phyloP scores from a whole-genome alignment of 2,888 invertebrate genomes.

The Sepiola atlantica region DNA sequence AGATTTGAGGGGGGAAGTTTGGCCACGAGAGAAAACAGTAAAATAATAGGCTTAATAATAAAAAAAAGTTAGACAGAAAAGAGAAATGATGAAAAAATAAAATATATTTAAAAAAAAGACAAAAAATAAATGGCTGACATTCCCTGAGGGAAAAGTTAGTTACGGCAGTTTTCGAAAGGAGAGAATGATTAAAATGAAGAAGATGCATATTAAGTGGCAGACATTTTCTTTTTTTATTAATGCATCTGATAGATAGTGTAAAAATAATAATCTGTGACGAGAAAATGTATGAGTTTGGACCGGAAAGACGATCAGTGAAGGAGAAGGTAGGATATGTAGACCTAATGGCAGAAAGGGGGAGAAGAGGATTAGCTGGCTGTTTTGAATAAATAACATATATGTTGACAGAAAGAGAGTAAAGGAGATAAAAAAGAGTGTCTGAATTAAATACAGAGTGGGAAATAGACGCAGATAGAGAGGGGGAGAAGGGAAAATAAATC shows the following conservation, averaged over 20 bases:
- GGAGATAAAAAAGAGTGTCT: too few species aligned
- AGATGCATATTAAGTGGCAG: background rate
- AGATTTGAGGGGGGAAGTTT: background rate
- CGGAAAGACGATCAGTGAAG: background rate
- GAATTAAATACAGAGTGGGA: too few species aligned
- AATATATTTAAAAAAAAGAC: background rate
- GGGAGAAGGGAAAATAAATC: too few species aligned
- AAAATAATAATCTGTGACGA: conserved; percentile 32
- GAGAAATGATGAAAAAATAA: background rate
- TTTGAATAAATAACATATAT: too few species aligned
- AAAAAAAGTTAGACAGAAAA: background rate
- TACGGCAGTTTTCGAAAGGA: background rate
- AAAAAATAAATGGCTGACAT: background rate
- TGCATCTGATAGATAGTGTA: background rate
- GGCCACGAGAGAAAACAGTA: background rate
- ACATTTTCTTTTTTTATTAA: background rate
- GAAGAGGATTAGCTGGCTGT: too few species aligned
- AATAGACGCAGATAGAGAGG: too few species aligned
- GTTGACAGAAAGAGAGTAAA: too few species aligned
- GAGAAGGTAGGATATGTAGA: background rate
- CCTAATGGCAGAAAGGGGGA: background rate
- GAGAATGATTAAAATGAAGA: background rate
- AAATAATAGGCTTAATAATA: background rate
- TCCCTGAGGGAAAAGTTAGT: background rate
- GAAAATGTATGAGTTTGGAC: background rate